Evolutionary conservation across 2,113 vertebrate genomes (phyloP).

Genomic region (Pelobates fuscus): DNA sequence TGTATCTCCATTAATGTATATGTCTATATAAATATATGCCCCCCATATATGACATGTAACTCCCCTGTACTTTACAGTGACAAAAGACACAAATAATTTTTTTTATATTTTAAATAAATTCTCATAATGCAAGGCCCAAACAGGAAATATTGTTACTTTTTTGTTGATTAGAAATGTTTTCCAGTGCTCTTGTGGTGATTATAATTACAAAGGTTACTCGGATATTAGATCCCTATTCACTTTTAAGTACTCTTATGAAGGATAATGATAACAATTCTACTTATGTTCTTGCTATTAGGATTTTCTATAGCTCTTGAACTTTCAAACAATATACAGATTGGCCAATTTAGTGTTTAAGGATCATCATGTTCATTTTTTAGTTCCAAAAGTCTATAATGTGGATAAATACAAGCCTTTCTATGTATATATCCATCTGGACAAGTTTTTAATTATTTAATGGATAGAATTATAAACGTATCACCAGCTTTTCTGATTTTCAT

Average conservation of each 20-base stretch:
- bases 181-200: conserved; percentile 37
- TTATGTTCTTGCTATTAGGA: not conserved
- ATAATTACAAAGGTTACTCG: conserved; percentile 16
- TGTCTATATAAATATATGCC: too few relatives aligned
- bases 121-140: not conserved
- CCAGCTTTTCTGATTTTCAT: too few relatives aligned
- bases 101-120: not conserved
- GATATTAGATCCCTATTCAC: conserved; percentile 6
- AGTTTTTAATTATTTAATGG: too few relatives aligned
- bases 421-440: too few relatives aligned
- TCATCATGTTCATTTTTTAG: not conserved
- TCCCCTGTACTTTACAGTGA: too few relatives aligned
- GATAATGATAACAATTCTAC: conserved; percentile 17
- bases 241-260: conserved; percentile 26
- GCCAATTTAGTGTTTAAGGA: conserved; percentile 1
- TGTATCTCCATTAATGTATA: too few relatives aligned
- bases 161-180: conserved; percentile 27
- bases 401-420: not conserved
- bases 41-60: too few relatives aligned
- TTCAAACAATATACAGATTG: conserved; percentile 16
- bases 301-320: conserved; percentile 16
- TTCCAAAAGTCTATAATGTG: not conserved
- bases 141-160: conserved; percentile 18
- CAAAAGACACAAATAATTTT: too few relatives aligned
- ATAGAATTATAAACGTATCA: too few relatives aligned